Evolutionary conservation across 2,797 vertebrate genomes (phyloP).

Genomic region (Myiothlypis coronata): DNA sequence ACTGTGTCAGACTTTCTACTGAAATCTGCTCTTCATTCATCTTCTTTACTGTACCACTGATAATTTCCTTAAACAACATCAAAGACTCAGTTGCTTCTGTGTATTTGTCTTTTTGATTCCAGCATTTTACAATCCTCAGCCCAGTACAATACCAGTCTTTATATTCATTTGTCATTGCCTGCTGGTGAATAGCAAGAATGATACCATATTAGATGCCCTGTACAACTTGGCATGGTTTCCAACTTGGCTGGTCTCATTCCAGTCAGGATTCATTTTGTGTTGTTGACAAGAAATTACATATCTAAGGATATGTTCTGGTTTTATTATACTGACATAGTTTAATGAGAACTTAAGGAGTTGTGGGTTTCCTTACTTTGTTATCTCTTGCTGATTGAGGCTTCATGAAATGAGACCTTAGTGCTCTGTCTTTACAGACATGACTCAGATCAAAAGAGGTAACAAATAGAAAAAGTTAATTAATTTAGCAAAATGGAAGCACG

Average conservation of each 20-base stretch:
- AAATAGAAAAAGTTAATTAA: background rate
- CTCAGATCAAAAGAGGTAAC: background rate
- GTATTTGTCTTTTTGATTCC: background rate
- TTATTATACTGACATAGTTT: background rate
- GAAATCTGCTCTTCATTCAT: background rate
- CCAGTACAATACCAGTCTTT: background rate
- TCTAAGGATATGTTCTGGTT: background rate
- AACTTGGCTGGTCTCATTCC: background rate
- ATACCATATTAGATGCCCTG: background rate
- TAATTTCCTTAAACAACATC: background rate
- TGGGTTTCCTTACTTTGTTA: background rate
- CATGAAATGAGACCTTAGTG: background rate
- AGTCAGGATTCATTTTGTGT: background rate
- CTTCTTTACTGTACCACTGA: background rate
- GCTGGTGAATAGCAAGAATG: accelerated
- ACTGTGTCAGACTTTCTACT: background rate
- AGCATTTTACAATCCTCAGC: background rate
- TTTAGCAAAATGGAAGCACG: background rate
- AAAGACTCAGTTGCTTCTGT: background rate
- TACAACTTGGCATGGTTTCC: background rate
- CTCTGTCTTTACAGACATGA: background rate
- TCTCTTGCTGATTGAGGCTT: background rate
- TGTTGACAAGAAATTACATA: background rate
- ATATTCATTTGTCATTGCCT: background rate
- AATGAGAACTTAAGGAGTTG: background rate